phyloP scores from a whole-genome alignment of 2,113 vertebrate species.

The Bubalus kerabau region DNA sequence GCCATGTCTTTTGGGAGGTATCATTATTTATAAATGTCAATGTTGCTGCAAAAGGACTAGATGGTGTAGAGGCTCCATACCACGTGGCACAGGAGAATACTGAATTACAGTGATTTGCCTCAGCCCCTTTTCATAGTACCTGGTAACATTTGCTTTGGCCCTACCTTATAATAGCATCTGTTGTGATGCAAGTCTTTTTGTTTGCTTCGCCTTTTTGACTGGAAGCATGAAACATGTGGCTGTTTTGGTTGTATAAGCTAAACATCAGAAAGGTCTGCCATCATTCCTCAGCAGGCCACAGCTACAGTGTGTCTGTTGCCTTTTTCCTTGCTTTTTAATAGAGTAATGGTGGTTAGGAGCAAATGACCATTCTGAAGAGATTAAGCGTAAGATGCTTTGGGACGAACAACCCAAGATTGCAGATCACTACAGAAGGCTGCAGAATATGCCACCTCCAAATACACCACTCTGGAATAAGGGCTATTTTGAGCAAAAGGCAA shows the following conservation, averaged over 20 bases:
- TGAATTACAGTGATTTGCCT: background rate
- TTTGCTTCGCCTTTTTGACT: background rate
- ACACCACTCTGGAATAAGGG: background rate
- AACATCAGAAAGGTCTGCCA: background rate
- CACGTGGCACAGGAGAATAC: background rate
- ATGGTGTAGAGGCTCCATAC: too few relatives aligned
- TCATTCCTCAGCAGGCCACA: background rate
- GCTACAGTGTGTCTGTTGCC: background rate
- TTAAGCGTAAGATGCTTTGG: background rate
- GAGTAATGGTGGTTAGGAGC: background rate
- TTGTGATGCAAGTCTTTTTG: background rate
- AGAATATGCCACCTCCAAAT: background rate
- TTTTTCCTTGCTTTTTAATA: background rate
- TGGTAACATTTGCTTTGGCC: background rate
- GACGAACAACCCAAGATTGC: background rate
- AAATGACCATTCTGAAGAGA: background rate
- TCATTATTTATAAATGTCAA: background rate
- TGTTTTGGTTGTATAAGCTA: background rate
- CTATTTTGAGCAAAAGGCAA: background rate
- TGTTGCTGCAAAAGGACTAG: background rate
- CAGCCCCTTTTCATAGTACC: background rate
- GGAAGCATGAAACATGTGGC: background rate
- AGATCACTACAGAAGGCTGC: background rate
- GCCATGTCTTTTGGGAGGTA: background rate
- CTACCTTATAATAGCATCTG: background rate